Percentiles rank a stretch among this genome's conserved stretches.
These are phyloP conservation scores for Crotalus viridis DNA, from an alignment of 2,113 vertebrate species.

Conservation along the genomic window DNA sequence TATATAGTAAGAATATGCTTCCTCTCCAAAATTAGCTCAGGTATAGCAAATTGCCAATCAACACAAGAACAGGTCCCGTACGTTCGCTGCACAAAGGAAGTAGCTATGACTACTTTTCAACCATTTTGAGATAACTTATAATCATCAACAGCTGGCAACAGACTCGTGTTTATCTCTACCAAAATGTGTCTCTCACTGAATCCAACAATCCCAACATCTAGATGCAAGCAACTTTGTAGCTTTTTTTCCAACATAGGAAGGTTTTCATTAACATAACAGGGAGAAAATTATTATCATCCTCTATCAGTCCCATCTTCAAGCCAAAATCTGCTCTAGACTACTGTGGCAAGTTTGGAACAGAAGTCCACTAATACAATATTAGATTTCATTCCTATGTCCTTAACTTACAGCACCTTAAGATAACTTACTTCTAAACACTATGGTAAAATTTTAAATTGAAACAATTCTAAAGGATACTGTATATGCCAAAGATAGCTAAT, in stretches of 20 bases:
- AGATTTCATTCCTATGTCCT: background rate
- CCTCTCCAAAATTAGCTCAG: background rate
- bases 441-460: background rate
- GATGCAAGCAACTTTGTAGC: background rate
- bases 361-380: background rate
- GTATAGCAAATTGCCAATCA: background rate
- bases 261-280: background rate
- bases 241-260: background rate
- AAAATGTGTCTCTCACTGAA: background rate
- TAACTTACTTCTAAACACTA: background rate
- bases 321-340: background rate
- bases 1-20: background rate
- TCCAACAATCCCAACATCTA: background rate
- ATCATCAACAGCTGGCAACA: background rate
- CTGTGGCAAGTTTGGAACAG: background rate
- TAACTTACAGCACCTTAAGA: background rate
- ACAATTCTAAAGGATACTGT: background rate
- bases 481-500: background rate
- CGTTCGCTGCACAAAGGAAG: background rate
- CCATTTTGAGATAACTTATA: background rate
- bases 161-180: background rate
- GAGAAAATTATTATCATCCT: background rate
- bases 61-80: background rate
- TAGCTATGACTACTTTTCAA: background rate
- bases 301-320: background rate